Conservation (phyloP, 2,888 invertebrate genomes). For the Fissipunctia ypsillon region DNA sequence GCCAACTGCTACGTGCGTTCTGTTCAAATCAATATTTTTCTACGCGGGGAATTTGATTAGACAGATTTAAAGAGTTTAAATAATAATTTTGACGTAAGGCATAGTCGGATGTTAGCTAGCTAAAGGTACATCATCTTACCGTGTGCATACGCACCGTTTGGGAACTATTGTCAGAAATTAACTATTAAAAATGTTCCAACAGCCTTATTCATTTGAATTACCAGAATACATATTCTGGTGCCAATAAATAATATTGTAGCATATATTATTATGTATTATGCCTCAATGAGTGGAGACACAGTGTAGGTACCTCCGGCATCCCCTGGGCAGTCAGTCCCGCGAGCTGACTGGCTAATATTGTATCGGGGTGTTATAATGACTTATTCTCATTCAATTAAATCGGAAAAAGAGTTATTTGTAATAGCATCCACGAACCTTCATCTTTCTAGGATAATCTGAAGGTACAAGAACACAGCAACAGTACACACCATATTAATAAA, state of each 20-base stretch:
- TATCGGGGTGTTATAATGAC: background rate
- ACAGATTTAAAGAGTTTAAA: constrained; percentile 15
- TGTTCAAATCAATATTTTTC: constrained; percentile 33
- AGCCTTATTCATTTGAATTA: too few species aligned
- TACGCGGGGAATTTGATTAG: background rate
- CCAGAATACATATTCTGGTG: too few species aligned
- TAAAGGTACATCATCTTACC: too few species aligned
- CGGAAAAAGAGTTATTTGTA: background rate
- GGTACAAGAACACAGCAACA: background rate
- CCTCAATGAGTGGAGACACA: too few species aligned
- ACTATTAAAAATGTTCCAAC: too few species aligned
- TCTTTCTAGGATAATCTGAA: too few species aligned
- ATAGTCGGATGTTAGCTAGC: background rate
- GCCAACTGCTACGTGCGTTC: constrained; percentile 37
- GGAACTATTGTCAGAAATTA: too few species aligned
- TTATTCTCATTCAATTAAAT: background rate
- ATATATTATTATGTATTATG: too few species aligned
- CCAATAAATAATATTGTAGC: too few species aligned
- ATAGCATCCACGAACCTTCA: too few species aligned
- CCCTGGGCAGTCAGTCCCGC: background rate
- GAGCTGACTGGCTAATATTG: background rate
- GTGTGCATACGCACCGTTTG: too few species aligned
- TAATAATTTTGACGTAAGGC: background rate
- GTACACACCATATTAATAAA: constrained; percentile 3
- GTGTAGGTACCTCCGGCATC: too few species aligned